phyloP scores from a whole-genome alignment of 2,888 invertebrate species.

The Didymodactylos carnosus region DNA sequence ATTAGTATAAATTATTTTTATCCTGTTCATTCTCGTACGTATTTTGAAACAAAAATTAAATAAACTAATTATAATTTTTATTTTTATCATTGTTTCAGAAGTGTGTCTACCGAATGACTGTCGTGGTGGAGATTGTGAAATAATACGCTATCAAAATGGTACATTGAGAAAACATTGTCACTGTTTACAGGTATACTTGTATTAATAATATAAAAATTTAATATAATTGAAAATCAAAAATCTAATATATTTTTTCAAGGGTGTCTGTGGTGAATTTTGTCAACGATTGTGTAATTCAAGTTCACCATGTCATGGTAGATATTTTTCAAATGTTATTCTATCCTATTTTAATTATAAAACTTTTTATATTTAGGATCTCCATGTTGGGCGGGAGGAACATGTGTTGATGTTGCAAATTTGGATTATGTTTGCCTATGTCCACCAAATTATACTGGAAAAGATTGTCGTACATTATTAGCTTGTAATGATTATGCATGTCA shows the following conservation, averaged over 20 bases:
- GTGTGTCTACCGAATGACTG: not conserved
- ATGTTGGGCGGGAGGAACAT: not conserved
- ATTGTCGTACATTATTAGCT: not conserved
- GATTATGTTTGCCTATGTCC: not conserved
- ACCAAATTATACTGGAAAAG: not conserved
- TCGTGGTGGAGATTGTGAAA: not conserved
- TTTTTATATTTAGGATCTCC: no score
- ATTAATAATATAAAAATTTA: no score
- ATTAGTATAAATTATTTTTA: not conserved
- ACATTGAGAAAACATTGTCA: not conserved
- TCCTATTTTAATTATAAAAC: no score
- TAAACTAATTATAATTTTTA: not conserved
- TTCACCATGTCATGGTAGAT: not conserved
- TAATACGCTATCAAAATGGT: not conserved
- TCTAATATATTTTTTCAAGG: not conserved
- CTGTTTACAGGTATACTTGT: not conserved
- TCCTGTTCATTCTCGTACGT: not conserved
- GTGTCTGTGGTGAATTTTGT: not conserved
- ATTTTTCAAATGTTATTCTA: no score
- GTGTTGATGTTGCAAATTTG: not conserved
- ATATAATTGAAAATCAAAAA: no score
- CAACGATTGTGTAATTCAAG: not conserved
- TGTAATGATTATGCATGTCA: not conserved
- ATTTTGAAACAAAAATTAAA: not conserved
- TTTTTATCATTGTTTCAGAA: not conserved